A percentile compares a stretch with the other conserved stretches of the same genome.
Evolutionary conservation across 2,888 invertebrate species (phyloP).

Genomic region (Drosophila fulvimacula): DNA sequence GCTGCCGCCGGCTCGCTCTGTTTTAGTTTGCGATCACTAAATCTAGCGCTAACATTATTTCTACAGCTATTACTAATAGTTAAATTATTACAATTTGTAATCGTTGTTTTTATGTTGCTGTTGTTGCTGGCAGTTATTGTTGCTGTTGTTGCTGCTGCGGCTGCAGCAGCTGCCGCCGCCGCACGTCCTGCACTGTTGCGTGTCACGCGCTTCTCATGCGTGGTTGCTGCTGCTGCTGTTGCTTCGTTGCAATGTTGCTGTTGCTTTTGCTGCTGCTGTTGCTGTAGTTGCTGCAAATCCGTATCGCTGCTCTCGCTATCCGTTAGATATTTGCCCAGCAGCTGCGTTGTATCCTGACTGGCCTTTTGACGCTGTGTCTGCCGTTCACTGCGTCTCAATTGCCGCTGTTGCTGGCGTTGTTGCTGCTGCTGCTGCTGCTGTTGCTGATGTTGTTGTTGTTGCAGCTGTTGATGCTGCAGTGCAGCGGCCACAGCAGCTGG

Average conservation of each 20-base stretch:
- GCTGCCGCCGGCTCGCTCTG: conserved; percentile 52
- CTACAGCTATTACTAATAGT: conserved; percentile 73
- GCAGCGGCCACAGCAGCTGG: conserved; percentile 42
- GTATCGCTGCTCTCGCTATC: conserved; percentile 70
- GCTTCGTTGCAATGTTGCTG: conserved; percentile 4
- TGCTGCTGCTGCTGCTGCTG: conserved; percentile 33
- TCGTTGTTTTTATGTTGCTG: conserved; percentile 68
- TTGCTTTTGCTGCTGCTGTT: conserved; percentile 33
- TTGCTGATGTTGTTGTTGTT: neutral
- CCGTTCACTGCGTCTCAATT: conserved; percentile 69
- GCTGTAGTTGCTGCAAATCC: conserved; percentile 46
- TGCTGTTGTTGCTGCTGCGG: conserved; percentile 19
- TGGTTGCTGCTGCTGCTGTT: conserved; percentile 12
- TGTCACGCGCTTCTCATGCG: conserved; percentile 67
- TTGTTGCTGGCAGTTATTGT: conserved; percentile 33
- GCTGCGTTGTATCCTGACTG: conserved; percentile 20
- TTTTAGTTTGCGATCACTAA: conserved; percentile 68
- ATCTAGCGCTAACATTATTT: conserved; percentile 68
- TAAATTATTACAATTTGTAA: conserved; percentile 80
- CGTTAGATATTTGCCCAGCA: conserved; percentile 50
- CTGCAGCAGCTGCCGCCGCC: conserved; percentile 27
- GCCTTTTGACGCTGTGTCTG: conserved; percentile 60
- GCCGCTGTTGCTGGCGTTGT: conserved; percentile 62
- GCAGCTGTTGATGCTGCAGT: conserved; percentile 18
- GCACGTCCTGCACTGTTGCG: conserved; percentile 69